Conservation (phyloP, 2,888 invertebrate genomes). For the Aphidoletes aphidimyza region DNA sequence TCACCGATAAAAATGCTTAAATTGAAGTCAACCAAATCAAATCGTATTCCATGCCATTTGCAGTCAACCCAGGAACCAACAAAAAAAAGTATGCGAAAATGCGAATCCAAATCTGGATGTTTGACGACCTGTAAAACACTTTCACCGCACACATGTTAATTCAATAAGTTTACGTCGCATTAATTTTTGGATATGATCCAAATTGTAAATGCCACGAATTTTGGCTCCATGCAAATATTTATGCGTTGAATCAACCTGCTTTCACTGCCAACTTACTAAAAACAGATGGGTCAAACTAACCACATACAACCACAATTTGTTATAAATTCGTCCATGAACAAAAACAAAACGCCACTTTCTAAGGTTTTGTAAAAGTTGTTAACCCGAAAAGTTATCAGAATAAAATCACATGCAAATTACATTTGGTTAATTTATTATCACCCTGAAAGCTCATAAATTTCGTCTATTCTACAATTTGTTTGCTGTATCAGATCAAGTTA, state of each 20-base stretch:
- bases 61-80: too few species aligned
- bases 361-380: neutral
- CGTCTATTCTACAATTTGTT: slow-evolving; percentile 29
- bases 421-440: neutral
- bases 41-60: too few species aligned
- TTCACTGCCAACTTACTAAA: neutral
- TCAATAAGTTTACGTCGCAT: slow-evolving; percentile 44
- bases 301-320: too few species aligned
- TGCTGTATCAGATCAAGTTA: neutral
- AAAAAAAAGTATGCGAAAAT: too few species aligned
- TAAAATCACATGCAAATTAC: slow-evolving; percentile 7
- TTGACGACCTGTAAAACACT: slow-evolving; percentile 1
- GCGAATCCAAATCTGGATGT: neutral
- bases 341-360: too few species aligned
- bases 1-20: too few species aligned
- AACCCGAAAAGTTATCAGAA: slow-evolving; percentile 3
- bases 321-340: too few species aligned
- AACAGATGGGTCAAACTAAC: neutral
- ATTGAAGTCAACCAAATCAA: too few species aligned
- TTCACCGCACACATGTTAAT: slow-evolving; percentile 18
- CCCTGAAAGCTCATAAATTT: neutral
- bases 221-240: neutral
- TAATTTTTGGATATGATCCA: slow-evolving; percentile 1
- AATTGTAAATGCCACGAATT: neutral
- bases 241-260: neutral